Conservation (phyloP, 23 tunicate genomes). For the Clavelina lepadiformis region DNA sequence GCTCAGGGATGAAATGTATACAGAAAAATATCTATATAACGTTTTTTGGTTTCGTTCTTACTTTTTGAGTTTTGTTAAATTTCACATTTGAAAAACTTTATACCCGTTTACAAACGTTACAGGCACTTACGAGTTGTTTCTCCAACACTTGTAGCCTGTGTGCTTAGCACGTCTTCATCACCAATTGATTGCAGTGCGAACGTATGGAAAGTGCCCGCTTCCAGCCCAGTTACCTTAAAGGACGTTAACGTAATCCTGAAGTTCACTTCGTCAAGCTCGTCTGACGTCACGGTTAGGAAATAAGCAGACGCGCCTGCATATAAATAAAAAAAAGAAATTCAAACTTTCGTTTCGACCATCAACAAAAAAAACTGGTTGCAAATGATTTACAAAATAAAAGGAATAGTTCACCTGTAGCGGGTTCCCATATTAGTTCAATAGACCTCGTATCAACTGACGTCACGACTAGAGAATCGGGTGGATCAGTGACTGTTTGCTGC, state of each 20-base stretch:
- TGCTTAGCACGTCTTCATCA: constrained; percentile 6
- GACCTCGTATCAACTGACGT: constrained; percentile 28
- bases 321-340: neutral
- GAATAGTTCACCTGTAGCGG: constrained; percentile 26
- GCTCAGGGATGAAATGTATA: too few species aligned
- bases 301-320: constrained; percentile 26
- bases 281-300: constrained; percentile 5
- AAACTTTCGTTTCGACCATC: neutral
- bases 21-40: too few species aligned
- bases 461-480: constrained; percentile 16
- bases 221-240: neutral
- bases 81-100: too few species aligned
- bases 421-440: constrained; percentile 41
- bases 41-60: too few species aligned
- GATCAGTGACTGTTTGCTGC: constrained; percentile 43
- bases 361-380: constrained; percentile 1
- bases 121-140: constrained; percentile 16
- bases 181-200: constrained; percentile 34
- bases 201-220: constrained; percentile 18
- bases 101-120: neutral
- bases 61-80: too few species aligned
- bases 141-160: neutral
- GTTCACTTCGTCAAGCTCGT: neutral
- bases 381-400: neutral
- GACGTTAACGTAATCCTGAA: neutral